phyloP scores from a whole-genome alignment of 2,888 invertebrate species.

The Formica aserva region DNA sequence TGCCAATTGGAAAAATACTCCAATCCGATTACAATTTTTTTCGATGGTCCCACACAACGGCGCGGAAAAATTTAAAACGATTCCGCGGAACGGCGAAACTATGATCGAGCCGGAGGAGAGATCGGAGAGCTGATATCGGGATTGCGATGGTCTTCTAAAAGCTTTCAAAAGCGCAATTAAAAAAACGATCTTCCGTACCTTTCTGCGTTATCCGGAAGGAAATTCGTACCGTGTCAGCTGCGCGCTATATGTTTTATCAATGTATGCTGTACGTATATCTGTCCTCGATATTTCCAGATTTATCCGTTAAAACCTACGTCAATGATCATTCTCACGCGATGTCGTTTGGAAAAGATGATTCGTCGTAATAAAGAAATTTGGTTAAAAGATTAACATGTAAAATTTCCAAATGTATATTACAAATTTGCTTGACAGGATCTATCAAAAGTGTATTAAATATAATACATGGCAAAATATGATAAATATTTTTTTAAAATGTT shows the following conservation, averaged over 20 bases:
- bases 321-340: not conserved
- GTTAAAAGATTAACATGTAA: not conserved
- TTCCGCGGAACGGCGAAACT: slow-evolving; percentile 56
- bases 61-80: slow-evolving; percentile 73
- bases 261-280: not conserved
- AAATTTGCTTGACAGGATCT: not conserved
- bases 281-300: not conserved
- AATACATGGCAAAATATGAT: not conserved
- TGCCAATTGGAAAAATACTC: slow-evolving; percentile 80
- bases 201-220: slow-evolving; percentile 69
- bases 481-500: not conserved
- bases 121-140: slow-evolving; percentile 68
- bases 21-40: slow-evolving; percentile 79
- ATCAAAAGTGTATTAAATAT: not conserved
- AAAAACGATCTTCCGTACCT: slow-evolving; percentile 71
- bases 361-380: not conserved
- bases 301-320: not conserved
- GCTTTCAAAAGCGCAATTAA: slow-evolving; percentile 73
- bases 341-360: not conserved
- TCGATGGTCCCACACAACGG: slow-evolving; percentile 66
- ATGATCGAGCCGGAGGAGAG: slow-evolving; percentile 26
- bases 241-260: slow-evolving; percentile 6
- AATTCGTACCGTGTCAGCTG: slow-evolving; percentile 53
- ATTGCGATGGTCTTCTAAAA: slow-evolving; percentile 70
- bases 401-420: not conserved